Evolutionary conservation across 1,140 invertebrate genomes (phyloP).

Genomic region (Zelostemma sp.): DNA sequence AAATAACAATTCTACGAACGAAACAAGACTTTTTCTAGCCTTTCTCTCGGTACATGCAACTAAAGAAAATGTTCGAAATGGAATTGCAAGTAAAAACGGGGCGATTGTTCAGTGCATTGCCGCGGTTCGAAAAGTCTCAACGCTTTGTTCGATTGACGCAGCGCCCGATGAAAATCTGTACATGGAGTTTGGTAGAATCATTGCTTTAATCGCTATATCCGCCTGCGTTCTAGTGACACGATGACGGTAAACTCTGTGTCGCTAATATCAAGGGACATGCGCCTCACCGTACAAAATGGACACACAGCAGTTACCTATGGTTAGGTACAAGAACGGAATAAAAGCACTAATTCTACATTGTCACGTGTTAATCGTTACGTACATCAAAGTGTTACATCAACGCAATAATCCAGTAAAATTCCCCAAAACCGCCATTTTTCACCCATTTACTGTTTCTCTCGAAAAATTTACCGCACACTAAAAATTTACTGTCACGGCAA

Average conservation of each 20-base stretch:
- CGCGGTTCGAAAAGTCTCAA: no score
- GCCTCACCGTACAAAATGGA: conserved; percentile 35
- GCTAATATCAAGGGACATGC: conserved; percentile 44
- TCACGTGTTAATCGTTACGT: conserved; percentile 25
- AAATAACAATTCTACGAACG: no score
- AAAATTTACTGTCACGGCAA: no score
- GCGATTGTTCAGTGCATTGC: no score
- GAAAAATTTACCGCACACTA: no score
- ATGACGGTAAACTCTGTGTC: conserved; percentile 39
- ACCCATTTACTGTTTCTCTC: no score
- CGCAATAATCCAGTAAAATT: no score
- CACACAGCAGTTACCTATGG: conserved; percentile 23
- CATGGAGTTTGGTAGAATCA: conserved; percentile 14
- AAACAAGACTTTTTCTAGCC: no score
- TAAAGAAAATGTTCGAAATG: no score
- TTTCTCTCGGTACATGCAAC: no score
- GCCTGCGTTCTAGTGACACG: conserved; percentile 30
- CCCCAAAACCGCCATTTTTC: no score
- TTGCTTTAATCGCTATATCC: conserved; percentile 15
- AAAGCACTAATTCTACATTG: conserved; percentile 36
- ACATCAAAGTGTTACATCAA: conserved; percentile 28
- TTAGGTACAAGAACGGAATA: conserved; percentile 30
- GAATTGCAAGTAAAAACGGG: no score
- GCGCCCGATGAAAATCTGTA: conserved; percentile 9
- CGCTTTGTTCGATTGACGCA: neutral